Evolutionary conservation across 2,797 vertebrate genomes (phyloP), one percentile per base, ranked within the genome.

Genomic region (Malurus splendens): DNA sequence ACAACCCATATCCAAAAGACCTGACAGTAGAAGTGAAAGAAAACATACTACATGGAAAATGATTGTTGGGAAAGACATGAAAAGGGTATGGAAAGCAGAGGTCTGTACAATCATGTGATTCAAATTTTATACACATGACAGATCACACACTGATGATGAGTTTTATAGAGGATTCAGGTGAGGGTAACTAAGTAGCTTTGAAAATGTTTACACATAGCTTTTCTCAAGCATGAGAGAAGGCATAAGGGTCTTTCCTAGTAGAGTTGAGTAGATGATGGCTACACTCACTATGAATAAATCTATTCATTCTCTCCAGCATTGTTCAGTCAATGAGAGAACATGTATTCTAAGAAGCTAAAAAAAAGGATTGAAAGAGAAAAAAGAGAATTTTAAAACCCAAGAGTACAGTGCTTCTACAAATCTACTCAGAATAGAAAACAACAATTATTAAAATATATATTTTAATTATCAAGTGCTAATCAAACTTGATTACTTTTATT

Each of bases 401-500:
- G 27, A 74, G 8, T 22, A 54, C 2, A 39, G 22, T 30, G 47
- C 24, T 67, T 77, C 50, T n/a, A 82, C 33, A 80, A 47, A 64
- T 44, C 36, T 54, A 77, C n/a, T 56, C 38, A 44, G 77, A 89
- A n/a, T 3, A 68, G 41, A 68, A 87, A 72, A 75, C 2, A 15
- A 68, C 12, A 18, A 44, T 54, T 27, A 62, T 59, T 75, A 48
- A 14, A 89, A 93, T 79, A 59, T 52, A 17, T 11, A 48, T 90
- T 86, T 84, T 50, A 77, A 87, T 92, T 90, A 91, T 73, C 65
- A 94, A 94, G 72, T 54, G 70, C 7, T 93, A 94, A 94, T 93
- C 80, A 93, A 95, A 91, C 18, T 73, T 66, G 39, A 92, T 70
- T 51, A 76, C 57, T 95, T 95, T 92, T 94, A 94, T 93, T 89